Evolutionary conservation across 30 jellyfish, hydroid and myxozoan species (phyloP).

Genomic region (Morbakka virulenta): DNA sequence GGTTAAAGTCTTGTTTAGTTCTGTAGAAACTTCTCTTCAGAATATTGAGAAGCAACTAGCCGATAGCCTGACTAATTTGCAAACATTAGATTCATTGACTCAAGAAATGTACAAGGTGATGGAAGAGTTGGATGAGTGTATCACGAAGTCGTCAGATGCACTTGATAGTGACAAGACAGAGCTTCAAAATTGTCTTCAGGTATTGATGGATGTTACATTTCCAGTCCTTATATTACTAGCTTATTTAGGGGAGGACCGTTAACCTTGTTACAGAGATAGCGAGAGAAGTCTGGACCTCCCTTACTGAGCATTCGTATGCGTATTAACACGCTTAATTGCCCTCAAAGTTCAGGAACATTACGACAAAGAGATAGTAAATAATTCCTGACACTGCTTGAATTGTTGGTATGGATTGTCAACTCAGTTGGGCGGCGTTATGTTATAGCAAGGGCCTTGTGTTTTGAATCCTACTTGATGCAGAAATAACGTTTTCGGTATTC

Average conservation of each 20-base stretch:
- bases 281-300: background rate
- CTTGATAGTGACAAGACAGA: conserved; percentile 80
- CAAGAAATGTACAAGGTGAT: conserved; percentile 48
- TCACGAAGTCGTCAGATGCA: conserved; percentile 67
- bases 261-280: background rate
- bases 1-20: conserved; percentile 41
- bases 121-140: conserved; percentile 83
- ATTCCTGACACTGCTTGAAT: no score
- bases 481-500: no score
- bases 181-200: conserved; percentile 71
- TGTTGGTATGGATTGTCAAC: no score
- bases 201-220: no score
- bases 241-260: background rate
- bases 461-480: no score
- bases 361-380: no score
- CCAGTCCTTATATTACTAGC: no score
- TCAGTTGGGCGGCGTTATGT: no score
- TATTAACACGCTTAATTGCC: no score
- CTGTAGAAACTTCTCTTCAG: conserved; percentile 36
- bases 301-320: background rate
- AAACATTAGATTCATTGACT: conserved; percentile 52
- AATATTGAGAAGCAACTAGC: conserved; percentile 45
- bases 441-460: no score
- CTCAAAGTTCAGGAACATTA: no score
- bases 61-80: conserved; percentile 51